These are phyloP conservation scores for Ophioninae sp. DNA, from an alignment of 2,888 invertebrate genomes.

Conservation along the genomic window DNA sequence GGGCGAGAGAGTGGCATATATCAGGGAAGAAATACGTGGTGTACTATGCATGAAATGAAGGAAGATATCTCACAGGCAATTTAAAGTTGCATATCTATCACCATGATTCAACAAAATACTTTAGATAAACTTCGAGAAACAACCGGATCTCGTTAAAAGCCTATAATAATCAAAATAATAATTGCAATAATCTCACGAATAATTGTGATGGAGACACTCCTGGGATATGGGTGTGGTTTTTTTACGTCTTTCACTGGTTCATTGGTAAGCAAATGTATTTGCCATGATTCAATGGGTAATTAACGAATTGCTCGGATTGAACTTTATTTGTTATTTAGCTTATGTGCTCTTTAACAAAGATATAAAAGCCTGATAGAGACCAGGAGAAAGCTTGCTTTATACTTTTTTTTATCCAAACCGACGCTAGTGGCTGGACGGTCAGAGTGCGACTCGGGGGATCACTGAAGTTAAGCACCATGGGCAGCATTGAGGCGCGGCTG, in stretches of 20 bases:
- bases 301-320: constrained; percentile 45
- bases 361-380: constrained; percentile 13
- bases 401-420: not conserved
- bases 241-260: not conserved
- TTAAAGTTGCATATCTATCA: constrained; percentile 34
- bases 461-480: too few species aligned
- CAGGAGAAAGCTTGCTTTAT: not conserved
- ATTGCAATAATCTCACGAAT: not conserved
- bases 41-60: constrained; percentile 13
- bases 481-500: too few species aligned
- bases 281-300: constrained; percentile 32
- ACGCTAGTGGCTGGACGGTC: not conserved
- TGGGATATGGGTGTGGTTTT: too few species aligned
- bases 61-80: constrained; percentile 43
- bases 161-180: constrained; percentile 35
- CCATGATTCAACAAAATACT: constrained; percentile 49
- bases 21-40: constrained; percentile 11
- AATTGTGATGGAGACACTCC: not conserved
- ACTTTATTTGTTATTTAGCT: constrained; percentile 28
- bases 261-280: constrained; percentile 27
- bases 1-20: constrained; percentile 2
- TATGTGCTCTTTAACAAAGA: constrained; percentile 13
- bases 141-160: constrained; percentile 34
- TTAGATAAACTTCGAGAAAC: constrained; percentile 41
- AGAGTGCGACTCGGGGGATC: too few species aligned